Evolutionary conservation across 2,113 vertebrate species (phyloP).

Genomic region (Nothobranchius furzeri): DNA sequence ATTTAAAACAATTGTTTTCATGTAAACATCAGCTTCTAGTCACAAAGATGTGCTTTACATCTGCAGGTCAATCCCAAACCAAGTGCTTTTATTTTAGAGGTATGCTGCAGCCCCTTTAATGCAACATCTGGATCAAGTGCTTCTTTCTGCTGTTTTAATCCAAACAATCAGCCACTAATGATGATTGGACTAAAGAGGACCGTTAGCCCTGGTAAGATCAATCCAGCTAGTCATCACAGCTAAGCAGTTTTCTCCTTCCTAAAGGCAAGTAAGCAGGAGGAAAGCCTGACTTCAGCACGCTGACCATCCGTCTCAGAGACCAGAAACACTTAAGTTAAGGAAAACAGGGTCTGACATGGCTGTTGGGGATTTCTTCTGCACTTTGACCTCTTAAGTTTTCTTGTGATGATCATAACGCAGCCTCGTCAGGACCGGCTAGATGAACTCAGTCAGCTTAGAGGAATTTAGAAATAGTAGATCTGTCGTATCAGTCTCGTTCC

Average conservation of each 20-base stretch:
- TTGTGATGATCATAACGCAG: not conserved
- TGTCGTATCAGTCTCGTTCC: too few relatives aligned
- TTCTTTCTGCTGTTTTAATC: slow-evolving; percentile 47
- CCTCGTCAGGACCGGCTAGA: slow-evolving; percentile 5
- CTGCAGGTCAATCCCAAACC: too few relatives aligned
- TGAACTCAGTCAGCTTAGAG: not conserved
- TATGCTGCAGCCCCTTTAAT: slow-evolving; percentile 1
- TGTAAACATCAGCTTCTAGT: too few relatives aligned
- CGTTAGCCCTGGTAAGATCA: slow-evolving; percentile 50
- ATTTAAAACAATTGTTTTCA: too few relatives aligned
- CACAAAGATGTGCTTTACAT: too few relatives aligned
- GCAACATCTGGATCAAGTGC: slow-evolving; percentile 22
- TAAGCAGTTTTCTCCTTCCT: slow-evolving; percentile 63
- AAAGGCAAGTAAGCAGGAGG: slow-evolving; percentile 41
- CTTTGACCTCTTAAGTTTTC: not conserved
- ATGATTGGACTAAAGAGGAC: slow-evolving; percentile 58
- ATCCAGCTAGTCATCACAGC: slow-evolving; percentile 58
- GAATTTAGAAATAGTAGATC: not conserved
- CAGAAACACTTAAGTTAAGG: not conserved
- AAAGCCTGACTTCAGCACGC: slow-evolving; percentile 68
- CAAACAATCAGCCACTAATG: slow-evolving; percentile 52
- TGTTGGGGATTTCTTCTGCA: slow-evolving; percentile 6
- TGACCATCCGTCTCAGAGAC: slow-evolving; percentile 40
- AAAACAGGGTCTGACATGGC: not conserved
- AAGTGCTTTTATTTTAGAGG: too few relatives aligned